Conservation (phyloP, 1,140 invertebrate species). For the Lepidurus arcticus region DNA sequence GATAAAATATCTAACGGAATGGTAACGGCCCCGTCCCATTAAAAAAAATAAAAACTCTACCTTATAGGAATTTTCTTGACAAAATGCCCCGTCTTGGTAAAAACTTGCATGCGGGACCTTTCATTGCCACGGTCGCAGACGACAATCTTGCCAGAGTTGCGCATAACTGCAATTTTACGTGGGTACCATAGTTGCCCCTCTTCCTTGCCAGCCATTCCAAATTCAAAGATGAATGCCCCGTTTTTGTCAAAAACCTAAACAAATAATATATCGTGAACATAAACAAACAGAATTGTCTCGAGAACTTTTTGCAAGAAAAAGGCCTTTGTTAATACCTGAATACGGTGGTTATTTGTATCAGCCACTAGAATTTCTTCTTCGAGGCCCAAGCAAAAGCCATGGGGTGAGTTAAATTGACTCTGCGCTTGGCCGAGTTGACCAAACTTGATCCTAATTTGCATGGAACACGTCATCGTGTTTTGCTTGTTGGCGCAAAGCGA, state of each 20-base stretch:
- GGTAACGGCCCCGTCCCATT: not conserved
- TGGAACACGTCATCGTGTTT: conserved; percentile 47
- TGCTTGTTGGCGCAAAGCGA: not conserved
- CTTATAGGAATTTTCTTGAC: conserved; percentile 77
- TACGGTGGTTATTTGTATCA: conserved; percentile 93
- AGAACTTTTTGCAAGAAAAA: conserved; percentile 26
- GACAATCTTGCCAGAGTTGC: conserved; percentile 80
- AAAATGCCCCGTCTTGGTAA: conserved; percentile 53
- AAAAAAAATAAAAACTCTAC: conserved; percentile 35
- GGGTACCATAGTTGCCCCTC: conserved; percentile 96
- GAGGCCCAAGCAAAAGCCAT: conserved; percentile 89
- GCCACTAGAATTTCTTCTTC: conserved; percentile 93
- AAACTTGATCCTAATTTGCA: conserved; percentile 88
- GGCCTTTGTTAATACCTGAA: conserved; percentile 51
- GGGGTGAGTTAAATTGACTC: conserved; percentile 91
- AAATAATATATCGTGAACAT: not conserved
- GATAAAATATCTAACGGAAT: conserved; percentile 24
- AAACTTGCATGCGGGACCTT: conserved; percentile 93
- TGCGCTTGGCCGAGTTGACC: conserved; percentile 83
- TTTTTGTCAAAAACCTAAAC: conserved; percentile 79
- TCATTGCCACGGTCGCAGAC: conserved; percentile 95
- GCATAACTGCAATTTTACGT: conserved; percentile 87
- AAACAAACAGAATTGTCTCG: conserved; percentile 24
- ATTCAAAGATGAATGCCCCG: conserved; percentile 80
- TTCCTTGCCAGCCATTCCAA: conserved; percentile 83